Evolutionary conservation across 2,888 invertebrate genomes (phyloP), one percentile per base, ranked within the genome.

Genomic region (Orthosia incerta): DNA sequence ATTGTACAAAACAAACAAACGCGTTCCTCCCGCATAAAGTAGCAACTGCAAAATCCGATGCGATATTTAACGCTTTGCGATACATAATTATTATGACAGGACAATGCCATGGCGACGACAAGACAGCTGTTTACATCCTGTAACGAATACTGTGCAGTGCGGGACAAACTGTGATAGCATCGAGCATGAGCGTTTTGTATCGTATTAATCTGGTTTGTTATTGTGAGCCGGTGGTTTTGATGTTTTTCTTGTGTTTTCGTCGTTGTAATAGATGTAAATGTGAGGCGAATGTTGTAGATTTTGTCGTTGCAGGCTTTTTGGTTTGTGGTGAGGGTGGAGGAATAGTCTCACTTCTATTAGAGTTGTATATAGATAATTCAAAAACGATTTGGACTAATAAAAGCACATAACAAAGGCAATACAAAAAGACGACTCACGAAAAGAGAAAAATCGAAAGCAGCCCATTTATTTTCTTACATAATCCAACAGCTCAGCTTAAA

Each of bases 31-130:
- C 78, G 89, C 77, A 89, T 71, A 92, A 87, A 76, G 87, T 80
- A 83, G 91, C 88, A 90, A 91, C 90, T 90, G 89, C 88, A 88
- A 88, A 90, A 88, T 89, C 87, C 79, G 86, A 87, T 76, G 87
- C 87, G 89, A 92, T 93, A 93, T 92, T 94, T 93, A 94, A 90
- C 93, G 93, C 93, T 91, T 90, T 83, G 90, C 85, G 90, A 92
- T 92, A 93, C 92, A 92, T 94, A 94, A 94, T 94, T 94, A 93
- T 94, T 93, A 94, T 95, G 95, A 95, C 95, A 95, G 94, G 87
- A 95, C 95, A 95, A 95, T 95, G 91, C 83, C 68, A 46, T 66
- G 77, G 74, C 77, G 76, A 80, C 80, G 81, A 89, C 91, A 87
- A 83, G 92, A 93, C 93, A 92, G 90, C 90, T 91, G 92, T 91